Evolutionary conservation across 2,113 vertebrate genomes (phyloP).

Genomic region (Amphilophus citrinellus): DNA sequence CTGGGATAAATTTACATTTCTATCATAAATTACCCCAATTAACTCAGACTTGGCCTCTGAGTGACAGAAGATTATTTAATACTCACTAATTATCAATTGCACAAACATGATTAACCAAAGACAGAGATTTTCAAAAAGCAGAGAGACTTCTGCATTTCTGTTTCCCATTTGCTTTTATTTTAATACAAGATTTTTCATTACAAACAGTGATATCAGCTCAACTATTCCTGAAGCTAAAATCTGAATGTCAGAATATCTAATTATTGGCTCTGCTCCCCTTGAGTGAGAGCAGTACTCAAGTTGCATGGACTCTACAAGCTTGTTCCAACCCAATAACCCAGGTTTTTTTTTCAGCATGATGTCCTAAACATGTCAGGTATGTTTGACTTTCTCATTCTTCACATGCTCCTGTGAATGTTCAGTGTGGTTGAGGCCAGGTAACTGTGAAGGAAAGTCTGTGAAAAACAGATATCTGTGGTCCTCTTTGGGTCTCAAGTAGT

Average conservation of each 20-base stretch:
- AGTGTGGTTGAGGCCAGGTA: not conserved
- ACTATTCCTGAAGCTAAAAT: not conserved
- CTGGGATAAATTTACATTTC: slow-evolving; percentile 18
- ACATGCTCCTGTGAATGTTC: not conserved
- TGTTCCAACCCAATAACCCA: not conserved
- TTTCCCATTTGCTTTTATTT: too few species aligned
- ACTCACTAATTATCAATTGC: slow-evolving; percentile 2
- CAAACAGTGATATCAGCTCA: not conserved
- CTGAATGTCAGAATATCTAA: not conserved
- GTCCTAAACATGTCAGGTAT: not conserved
- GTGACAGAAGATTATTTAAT: slow-evolving; percentile 18
- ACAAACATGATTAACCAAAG: not conserved
- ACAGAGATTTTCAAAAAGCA: not conserved
- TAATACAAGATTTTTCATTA: too few species aligned
- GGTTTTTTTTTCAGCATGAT: not conserved
- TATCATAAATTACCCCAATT: not conserved
- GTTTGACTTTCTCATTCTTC: not conserved
- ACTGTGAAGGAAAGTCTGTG: not conserved
- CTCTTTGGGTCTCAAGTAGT: not conserved
- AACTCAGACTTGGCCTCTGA: slow-evolving; percentile 11
- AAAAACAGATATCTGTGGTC: not conserved
- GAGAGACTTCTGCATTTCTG: not conserved
- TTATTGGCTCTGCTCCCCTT: too few species aligned
- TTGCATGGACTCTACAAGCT: not conserved
- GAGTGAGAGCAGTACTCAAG: not conserved